Percentiles rank a stretch among this genome's conserved stretches.
Conservation (phyloP, 2,113 vertebrate species). For the Takifugu flavidus region DNA sequence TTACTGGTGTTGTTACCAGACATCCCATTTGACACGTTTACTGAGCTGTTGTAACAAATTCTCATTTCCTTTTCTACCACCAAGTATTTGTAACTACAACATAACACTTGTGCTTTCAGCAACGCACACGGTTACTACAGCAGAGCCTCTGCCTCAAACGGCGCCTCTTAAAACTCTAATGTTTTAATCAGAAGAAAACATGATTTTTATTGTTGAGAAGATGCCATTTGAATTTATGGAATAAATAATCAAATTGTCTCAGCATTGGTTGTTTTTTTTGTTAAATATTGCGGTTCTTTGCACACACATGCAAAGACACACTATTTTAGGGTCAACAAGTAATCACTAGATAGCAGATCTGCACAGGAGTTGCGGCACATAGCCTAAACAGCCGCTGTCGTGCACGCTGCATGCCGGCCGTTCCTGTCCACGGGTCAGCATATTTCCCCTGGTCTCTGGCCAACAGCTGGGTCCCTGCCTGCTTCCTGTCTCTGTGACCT, state of each 20-base stretch:
- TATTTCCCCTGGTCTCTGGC: constrained; percentile 74
- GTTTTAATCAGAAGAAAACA: constrained; percentile 5
- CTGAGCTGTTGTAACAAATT: no score
- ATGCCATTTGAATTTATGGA: constrained; percentile 54
- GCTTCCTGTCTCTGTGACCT: constrained; percentile 52
- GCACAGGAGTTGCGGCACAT: not conserved
- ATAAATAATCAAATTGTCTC: constrained; percentile 48
- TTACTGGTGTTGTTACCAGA: no score
- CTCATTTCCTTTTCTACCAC: no score
- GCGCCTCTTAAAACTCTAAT: constrained; percentile 33
- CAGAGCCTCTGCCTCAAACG: constrained; percentile 3
- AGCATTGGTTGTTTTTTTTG: not conserved
- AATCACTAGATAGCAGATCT: not conserved
- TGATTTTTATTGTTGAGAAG: constrained; percentile 47
- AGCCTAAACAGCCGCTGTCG: constrained; percentile 14
- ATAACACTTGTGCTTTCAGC: not conserved
- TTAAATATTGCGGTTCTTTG: no score
- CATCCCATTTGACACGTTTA: no score
- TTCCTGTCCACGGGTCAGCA: constrained; percentile 77
- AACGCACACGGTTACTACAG: constrained; percentile 5
- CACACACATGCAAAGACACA: no score
- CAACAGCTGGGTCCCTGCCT: constrained; percentile 73
- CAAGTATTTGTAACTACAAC: not conserved
- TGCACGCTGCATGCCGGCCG: constrained; percentile 58
- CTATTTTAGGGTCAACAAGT: no score